Percentiles rank a stretch among this genome's conserved stretches.
Evolutionary conservation across 2,797 vertebrate species (phyloP).

Genomic region (Bovichtus diacanthus): DNA sequence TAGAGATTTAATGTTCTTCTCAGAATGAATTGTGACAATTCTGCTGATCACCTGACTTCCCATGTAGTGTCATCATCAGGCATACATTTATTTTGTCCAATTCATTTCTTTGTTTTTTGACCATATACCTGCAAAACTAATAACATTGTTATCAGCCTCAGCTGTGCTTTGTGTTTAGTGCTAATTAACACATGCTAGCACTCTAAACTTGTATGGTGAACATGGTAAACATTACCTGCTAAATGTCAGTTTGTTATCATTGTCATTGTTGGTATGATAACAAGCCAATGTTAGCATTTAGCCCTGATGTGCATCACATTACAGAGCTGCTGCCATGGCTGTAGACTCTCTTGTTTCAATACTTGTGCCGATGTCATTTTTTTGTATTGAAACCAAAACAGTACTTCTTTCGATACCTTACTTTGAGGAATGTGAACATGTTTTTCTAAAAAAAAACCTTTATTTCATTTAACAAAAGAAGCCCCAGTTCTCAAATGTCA

Average conservation of each 20-base stretch:
- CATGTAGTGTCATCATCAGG: not conserved
- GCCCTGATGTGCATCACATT: not conserved
- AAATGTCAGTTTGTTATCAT: not conserved
- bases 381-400: not conserved
- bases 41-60: not conserved
- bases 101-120: not conserved
- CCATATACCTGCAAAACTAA: too few species aligned
- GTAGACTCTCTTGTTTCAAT: not conserved
- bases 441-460: constrained; percentile 3
- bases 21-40: not conserved
- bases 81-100: not conserved
- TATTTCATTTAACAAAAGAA: not conserved
- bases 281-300: not conserved
- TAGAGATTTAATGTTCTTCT: not conserved
- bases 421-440: not conserved
- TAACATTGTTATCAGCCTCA: too few species aligned
- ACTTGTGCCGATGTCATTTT: not conserved
- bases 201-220: not conserved
- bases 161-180: too few species aligned
- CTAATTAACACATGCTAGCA: too few species aligned
- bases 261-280: not conserved
- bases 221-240: not conserved
- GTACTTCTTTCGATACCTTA: not conserved
- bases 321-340: not conserved
- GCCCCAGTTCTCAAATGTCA: not conserved